Evolutionary conservation across 2,888 invertebrate species (phyloP), one percentile per base, ranked within the genome.

Genomic region (Glyphotaelius pellucidus): DNA sequence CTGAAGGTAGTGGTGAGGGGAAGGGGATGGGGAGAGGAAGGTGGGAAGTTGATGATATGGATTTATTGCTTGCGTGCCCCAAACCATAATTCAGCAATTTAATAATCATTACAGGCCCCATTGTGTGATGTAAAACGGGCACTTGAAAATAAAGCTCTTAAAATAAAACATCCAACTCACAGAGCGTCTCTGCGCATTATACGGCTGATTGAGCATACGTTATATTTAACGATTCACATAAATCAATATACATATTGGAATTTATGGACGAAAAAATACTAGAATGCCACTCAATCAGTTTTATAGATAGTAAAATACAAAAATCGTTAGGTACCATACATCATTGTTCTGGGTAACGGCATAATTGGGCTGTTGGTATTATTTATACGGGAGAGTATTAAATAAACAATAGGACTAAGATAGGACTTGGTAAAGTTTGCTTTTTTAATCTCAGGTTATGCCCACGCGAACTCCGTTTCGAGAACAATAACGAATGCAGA

Each of bases 391-490:
- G 32, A 32, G 25, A 35, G 31, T 35, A 25, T 47, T 86, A 30
- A 38, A 86, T 47, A 86, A 86, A 86, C 86, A 86, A 86, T 86
- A 42, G 42, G 30, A 86, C 14, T 30, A 83, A 86, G 86, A 86
- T 86, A 86, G 47, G 38, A 25, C 30, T 35, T 15, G n/a, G 25
- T 86, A 19, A 11, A 86, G 86, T 47, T n/a, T 15, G 31, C 81
- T 31, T 81, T 81, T 81, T 32, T 81, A 81, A 81, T 81, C 81
- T 86, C n/a, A 86, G 47, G 86, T 42, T 35, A n/a, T 32, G 30
- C 86, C 86, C 86, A 86, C 86, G 86, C 86, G 14, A 42, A 42
- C 86, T 86, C 86, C 42, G 38, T n/a, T 25, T n/a, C 42, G n/a
- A 86, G 86, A 86, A 86, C 86, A 86, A 86, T 86, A 42, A 83